Evolutionary conservation across 1,140 invertebrate genomes (phyloP).

Genomic region (Myzus persicae): DNA sequence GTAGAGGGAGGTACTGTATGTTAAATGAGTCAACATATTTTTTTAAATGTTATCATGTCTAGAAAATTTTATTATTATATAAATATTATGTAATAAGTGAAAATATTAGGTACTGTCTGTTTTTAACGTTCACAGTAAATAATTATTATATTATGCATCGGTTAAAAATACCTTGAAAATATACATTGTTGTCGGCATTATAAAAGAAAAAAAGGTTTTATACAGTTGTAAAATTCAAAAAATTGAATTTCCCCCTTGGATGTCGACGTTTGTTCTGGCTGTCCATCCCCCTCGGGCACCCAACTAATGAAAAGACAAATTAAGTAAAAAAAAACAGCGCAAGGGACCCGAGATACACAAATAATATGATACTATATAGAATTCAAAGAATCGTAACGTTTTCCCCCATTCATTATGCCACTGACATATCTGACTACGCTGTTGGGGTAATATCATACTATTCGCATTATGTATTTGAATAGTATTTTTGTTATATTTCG

Average conservation of each 20-base stretch:
- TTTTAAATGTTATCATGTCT: too few relatives aligned
- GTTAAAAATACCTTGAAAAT: not conserved
- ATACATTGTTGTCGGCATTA: not conserved
- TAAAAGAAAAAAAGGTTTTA: not conserved
- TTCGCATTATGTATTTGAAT: not conserved
- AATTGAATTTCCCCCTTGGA: not conserved
- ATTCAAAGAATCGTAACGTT: not conserved
- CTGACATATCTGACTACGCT: not conserved
- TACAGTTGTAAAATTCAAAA: not conserved
- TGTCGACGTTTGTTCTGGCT: not conserved
- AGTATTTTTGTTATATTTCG: slow-evolving; percentile 1
- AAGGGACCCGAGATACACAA: not conserved
- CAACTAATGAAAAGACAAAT: not conserved
- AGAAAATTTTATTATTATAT: too few relatives aligned
- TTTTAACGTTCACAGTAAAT: too few relatives aligned
- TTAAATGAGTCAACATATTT: too few relatives aligned
- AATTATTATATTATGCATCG: not conserved
- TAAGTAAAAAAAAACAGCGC: not conserved
- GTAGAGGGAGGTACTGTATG: too few relatives aligned
- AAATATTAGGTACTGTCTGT: too few relatives aligned
- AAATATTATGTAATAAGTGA: too few relatives aligned
- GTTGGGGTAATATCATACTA: not conserved
- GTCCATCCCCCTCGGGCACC: not conserved
- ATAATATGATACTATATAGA: not conserved
- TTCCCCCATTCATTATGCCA: not conserved